These are phyloP conservation scores for Asarcornis scutulata DNA, from an alignment of 2,113 vertebrate species.

Conservation along the genomic window DNA sequence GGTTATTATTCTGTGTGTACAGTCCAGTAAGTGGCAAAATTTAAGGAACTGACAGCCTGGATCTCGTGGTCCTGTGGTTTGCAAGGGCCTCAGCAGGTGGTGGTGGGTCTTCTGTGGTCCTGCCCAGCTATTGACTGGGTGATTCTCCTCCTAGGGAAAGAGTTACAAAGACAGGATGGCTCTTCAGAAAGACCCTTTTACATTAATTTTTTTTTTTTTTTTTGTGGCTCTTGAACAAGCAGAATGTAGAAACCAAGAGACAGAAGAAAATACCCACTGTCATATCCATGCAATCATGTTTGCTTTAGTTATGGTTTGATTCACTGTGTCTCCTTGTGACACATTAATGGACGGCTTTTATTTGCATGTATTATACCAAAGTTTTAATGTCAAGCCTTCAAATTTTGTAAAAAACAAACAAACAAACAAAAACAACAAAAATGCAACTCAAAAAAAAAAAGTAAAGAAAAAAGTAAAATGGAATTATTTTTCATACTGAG, in stretches of 20 bases:
- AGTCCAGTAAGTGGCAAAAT: not conserved
- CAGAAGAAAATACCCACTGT: not conserved
- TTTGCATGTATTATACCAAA: conserved; percentile 79
- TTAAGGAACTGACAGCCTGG: not conserved
- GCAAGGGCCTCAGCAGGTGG: not conserved
- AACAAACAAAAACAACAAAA: too few relatives aligned
- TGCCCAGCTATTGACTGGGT: not conserved
- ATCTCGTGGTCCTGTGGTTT: not conserved
- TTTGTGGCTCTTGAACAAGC: conserved; percentile 69
- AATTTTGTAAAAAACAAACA: conserved; percentile 31
- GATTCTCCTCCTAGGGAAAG: conserved; percentile 76
- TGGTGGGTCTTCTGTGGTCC: conserved; percentile 3
- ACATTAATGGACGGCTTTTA: conserved; percentile 42
- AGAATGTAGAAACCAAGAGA: conserved; percentile 20
- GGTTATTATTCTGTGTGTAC: not conserved
- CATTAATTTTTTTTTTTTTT: conserved; percentile 63
- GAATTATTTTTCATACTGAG: conserved; percentile 58
- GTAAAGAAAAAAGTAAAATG: not conserved
- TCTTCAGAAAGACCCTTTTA: conserved; percentile 73
- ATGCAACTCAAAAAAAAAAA: not conserved
- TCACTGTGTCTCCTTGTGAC: not conserved
- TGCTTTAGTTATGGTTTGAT: not conserved
- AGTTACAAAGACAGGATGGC: conserved; percentile 79
- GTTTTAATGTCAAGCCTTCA: conserved; percentile 74
- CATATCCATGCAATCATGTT: not conserved